Evolutionary conservation across 2,113 vertebrate genomes (phyloP), one percentile per base, ranked within the genome.

Genomic region (Gopherus evgoodei): DNA sequence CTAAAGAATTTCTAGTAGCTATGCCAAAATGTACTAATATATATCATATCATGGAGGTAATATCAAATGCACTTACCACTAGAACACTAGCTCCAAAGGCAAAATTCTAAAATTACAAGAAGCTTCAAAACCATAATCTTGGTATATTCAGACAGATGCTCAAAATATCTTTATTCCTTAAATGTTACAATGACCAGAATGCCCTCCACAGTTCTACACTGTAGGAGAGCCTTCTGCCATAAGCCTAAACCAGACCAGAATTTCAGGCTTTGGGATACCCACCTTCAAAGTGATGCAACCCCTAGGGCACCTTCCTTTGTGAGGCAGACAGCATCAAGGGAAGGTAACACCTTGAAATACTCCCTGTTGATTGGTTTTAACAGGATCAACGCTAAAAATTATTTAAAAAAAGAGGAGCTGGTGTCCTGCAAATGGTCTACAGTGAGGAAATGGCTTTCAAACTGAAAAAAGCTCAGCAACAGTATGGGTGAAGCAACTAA

Each of bases 401-500:
- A 81, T 49, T 81, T 57, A 54, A 38, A 17, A 78, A 79, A 38
- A 72, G 87, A 79, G 42, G 24, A 44, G 49, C 29, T 69, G 56
- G 72, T 24, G 72, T 92, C 72, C 86, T 84, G 80, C 57, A 89
- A 78, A 92, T 81, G 82, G 84, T 50, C 81, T 85, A 84, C 57
- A 81, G 54, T 56, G 83, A 89, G 75, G 91, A 62, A 35, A 78
- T 94, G 87, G 52, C 75, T 90, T 81, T 90, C 86, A 84, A 88
- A 88, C 69, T 88, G 96, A 86, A 86, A 93, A 62, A 56, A 91
- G 89, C 53, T 82, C 83, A 90, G 38, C 1, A 94, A 75, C 86
- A 92, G 82, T 93, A 89, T 6, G 91, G 84, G 57, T 47, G 62
- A 96, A 88, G 59, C n/a, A 16, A 91, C 90, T 86, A 95, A 95